Base-by-base conservation (phyloP, 1,140 invertebrate species). In the Bombus pyrosoma region DNA sequence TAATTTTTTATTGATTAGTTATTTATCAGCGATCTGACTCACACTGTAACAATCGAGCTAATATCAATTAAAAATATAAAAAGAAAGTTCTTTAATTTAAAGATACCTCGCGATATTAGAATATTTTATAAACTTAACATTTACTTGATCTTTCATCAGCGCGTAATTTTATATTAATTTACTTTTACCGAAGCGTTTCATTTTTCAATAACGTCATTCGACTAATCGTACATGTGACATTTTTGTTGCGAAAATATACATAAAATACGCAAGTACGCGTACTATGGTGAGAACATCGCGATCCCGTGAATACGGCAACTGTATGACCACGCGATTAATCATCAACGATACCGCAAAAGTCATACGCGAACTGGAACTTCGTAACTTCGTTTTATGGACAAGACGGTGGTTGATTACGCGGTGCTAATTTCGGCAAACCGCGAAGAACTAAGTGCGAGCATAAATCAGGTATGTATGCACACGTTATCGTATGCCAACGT, bases 361-460 rank as follows among this genome's bases (percentile, higher is more conserved):
- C 28, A 66, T 32, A n/a, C n/a, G 43, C n/a, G n/a, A 25, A 2
- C 1, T 3, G 57, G 0, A 34, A 59, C n/a, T 41, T 59, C 12
- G 47, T 53, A 57, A 41, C 32, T 22, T 25, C 12, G 37, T 37
- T 37, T 69, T 25, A 43, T 13, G 47, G 25, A 22, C 9, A 18
- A 2, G 32, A 13, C 32, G 25, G 22, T n/a, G 68, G 57, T 72
- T 73, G 41, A 78, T 78, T 53, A 12, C 34, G 0, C 22, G 39
- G 13, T 39, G 32, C 37, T 80, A 47, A 72, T 85, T 85, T 80
- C 22, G 39, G 13, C 32, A 25, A 34, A 83, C 64, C 64, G n/a
- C 57, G 15, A 71, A 59, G 37, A 39, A 43, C 25, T 59, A 37
- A 78, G 41, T 78, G 78, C 32, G 75, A 39, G 37, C n/a, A 47